Evolutionary conservation across 2,113 vertebrate species (phyloP).

Genomic region (Casuarius casuarius): DNA sequence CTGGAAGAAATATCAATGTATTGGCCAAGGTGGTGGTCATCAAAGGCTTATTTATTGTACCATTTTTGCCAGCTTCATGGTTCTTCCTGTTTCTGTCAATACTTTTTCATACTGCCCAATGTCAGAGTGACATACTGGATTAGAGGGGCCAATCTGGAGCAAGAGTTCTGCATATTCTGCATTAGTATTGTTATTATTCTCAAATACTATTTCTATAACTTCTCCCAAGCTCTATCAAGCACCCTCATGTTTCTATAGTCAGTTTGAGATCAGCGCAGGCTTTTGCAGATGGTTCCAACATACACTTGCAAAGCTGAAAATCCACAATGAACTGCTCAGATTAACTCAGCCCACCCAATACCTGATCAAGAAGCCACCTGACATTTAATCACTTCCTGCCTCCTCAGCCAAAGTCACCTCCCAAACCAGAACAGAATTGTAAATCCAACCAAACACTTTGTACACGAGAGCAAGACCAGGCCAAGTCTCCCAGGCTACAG

Average conservation of each 20-base stretch:
- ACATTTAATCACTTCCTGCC: not conserved
- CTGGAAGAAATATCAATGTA: not conserved
- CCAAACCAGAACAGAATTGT: not conserved
- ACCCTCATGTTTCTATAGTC: not conserved
- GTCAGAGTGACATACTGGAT: not conserved
- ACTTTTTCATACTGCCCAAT: not conserved
- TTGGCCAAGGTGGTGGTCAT: not conserved
- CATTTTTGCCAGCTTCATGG: not conserved
- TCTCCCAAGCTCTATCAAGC: not conserved
- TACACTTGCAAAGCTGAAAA: not conserved
- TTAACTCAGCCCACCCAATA: rapidly evolving
- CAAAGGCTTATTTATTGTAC: not conserved
- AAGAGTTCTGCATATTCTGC: not conserved
- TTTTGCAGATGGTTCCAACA: not conserved
- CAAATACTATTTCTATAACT: not conserved
- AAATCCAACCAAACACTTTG: not conserved
- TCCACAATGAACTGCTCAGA: not conserved
- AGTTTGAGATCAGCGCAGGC: not conserved
- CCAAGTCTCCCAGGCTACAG: not conserved
- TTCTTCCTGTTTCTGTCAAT: not conserved
- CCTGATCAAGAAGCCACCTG: not conserved
- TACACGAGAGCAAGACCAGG: not conserved
- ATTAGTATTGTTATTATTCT: not conserved
- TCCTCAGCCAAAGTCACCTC: not conserved
- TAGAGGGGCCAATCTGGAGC: not conserved